Evolutionary conservation across 2,797 vertebrate species (phyloP), one percentile per base, ranked within the genome.

Genomic region (Phoeniculus purpureus): DNA sequence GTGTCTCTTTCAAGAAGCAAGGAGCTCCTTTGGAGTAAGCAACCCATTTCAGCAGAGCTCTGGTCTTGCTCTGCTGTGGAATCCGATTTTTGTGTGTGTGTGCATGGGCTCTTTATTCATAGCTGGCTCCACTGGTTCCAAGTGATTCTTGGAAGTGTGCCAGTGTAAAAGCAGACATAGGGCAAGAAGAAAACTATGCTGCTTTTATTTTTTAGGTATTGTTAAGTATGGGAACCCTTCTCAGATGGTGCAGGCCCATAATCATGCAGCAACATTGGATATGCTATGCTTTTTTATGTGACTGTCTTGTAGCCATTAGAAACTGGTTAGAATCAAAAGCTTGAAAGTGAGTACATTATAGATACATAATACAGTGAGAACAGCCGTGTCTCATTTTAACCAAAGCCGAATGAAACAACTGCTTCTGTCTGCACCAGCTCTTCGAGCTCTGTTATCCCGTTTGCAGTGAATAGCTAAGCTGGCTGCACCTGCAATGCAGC

Each of bases 1-100:
- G 0, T 92, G 80, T 87, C 86, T 61, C 48, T 92, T 94, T 78
- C 84, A 78, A 90, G 90, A 82, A 81, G 64, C 77, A 93, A 37
- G 37, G 37, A 37, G 64, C 25, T 94, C 22, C 52, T 91, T 94
- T 94, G 90, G 87, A 94, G 80, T 66, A 88, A 93, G 82, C 91
- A 96, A 95, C 95, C 77, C 91, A 94, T 95, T 95, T 92, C 93
- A 75, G 85, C 93, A 78, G 76, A 84, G 89, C 90, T 93, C 93
- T 94, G 86, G 92, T 94, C 79, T 89, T 91, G 88, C 66, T 93
- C 70, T 91, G 89, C 86, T 94, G 79, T 95, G 86, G 95, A 94
- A 94, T 96, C 95, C 27, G 17, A 34, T 85, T 92, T 95, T 81
- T 89, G 78, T 92, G 83, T 79, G 56, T 72, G n/a, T 40, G 61